phyloP scores from a whole-genome alignment of 2,113 vertebrate genomes.

The Pygoscelis adeliae region DNA sequence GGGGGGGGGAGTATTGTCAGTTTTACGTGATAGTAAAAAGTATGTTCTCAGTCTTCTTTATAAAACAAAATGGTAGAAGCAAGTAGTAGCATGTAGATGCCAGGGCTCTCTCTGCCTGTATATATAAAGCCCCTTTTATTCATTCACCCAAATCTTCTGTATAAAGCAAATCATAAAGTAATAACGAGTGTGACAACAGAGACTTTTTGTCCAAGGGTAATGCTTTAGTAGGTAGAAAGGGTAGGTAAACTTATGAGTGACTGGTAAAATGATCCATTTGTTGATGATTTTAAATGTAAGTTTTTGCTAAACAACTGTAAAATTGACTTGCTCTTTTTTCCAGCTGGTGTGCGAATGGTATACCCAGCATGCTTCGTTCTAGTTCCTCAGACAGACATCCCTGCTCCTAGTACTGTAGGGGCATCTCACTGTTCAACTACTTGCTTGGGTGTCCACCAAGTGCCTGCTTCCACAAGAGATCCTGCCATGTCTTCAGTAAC shows the following conservation, averaged over 20 bases:
- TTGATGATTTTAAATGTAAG: not conserved
- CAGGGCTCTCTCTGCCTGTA: not conserved
- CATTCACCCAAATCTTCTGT: not conserved
- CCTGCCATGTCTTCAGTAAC: constrained; percentile 97
- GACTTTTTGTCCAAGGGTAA: not conserved
- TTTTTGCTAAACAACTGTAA: not conserved
- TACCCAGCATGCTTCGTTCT: constrained; percentile 95
- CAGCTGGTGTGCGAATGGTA: constrained; percentile 97
- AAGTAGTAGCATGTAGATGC: not conserved
- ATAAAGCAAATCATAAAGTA: not conserved
- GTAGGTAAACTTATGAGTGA: not conserved
- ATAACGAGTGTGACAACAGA: not conserved
- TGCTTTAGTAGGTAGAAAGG: not conserved
- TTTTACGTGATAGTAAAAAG: not conserved
- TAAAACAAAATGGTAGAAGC: not conserved
- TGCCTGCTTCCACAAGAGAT: constrained; percentile 94
- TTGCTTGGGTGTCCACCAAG: constrained; percentile 92
- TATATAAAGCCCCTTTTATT: not conserved
- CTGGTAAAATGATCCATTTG: not conserved
- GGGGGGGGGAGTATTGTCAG: not conserved
- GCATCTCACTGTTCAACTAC: constrained; percentile 88
- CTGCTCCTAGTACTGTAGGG: constrained; percentile 84
- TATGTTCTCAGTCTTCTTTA: not conserved
- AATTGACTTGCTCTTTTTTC: not conserved
- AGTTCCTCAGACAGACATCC: constrained; percentile 96